phyloP scores from a whole-genome alignment of 2,113 vertebrate species.

The Thamnaconus septentrionalis region DNA sequence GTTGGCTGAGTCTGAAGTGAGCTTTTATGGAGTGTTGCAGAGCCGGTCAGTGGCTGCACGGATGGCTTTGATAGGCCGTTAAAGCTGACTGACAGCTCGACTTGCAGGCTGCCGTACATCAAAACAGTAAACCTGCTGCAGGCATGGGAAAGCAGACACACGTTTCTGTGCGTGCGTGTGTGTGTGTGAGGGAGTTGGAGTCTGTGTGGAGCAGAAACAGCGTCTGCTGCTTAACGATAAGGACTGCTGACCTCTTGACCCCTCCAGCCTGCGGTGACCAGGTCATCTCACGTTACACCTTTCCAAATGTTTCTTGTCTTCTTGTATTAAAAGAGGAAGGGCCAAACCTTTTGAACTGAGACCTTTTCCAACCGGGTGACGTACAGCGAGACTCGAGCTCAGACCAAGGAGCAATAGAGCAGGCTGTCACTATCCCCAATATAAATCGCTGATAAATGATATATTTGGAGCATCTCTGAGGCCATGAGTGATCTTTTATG shows the following conservation, averaged over 20 bases:
- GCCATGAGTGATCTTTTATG: too few relatives aligned
- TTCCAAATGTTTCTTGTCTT: slow-evolving; percentile 59
- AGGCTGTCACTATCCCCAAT: too few relatives aligned
- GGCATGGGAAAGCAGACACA: slow-evolving; percentile 60
- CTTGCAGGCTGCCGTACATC: slow-evolving; percentile 68
- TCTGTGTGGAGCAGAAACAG: slow-evolving; percentile 40
- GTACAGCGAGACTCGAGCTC: too few relatives aligned
- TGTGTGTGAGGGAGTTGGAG: not conserved
- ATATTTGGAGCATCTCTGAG: too few relatives aligned
- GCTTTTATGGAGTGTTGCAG: slow-evolving; percentile 68
- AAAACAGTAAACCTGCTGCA: slow-evolving; percentile 48
- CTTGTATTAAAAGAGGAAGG: slow-evolving; percentile 46
- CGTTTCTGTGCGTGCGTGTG: slow-evolving; percentile 15
- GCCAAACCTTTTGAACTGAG: slow-evolving; percentile 4
- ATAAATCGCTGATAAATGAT: too few relatives aligned
- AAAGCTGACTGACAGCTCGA: slow-evolving; percentile 57
- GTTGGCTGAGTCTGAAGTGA: slow-evolving; percentile 33
- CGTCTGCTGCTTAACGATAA: slow-evolving; percentile 59
- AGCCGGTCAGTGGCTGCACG: slow-evolving; percentile 38
- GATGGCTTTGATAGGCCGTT: slow-evolving; percentile 53
- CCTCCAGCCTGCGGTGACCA: slow-evolving; percentile 38
- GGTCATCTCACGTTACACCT: slow-evolving; percentile 64
- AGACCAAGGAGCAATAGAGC: too few relatives aligned
- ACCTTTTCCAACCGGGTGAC: slow-evolving; percentile 20
- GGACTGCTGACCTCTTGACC: slow-evolving; percentile 61